phyloP scores from a whole-genome alignment of 2,888 invertebrate species.

The Drosophila neotestacea region DNA sequence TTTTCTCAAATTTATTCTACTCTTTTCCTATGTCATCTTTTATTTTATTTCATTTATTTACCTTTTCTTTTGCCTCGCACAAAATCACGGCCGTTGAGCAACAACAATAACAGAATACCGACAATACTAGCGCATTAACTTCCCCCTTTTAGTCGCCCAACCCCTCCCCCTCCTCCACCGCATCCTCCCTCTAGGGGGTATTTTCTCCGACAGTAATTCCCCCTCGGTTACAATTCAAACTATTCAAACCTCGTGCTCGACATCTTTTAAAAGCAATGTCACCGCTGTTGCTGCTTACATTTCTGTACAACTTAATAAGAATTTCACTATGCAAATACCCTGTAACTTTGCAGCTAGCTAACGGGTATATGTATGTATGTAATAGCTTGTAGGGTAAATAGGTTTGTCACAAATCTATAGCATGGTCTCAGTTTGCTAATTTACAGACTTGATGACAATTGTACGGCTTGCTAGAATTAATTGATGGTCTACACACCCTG shows the following conservation, averaged over 20 bases:
- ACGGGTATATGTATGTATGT: background rate
- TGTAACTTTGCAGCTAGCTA: background rate
- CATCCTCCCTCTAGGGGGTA: background rate
- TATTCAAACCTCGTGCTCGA: conserved; percentile 13
- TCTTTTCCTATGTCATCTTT: background rate
- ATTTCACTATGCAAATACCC: conserved; percentile 24
- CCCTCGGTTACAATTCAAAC: conserved; percentile 9
- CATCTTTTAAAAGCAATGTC: conserved; percentile 27
- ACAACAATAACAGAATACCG: conserved; percentile 23
- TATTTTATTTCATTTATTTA: conserved; percentile 24
- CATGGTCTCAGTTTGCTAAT: too few species aligned
- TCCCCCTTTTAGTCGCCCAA: background rate
- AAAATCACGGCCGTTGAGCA: conserved; percentile 43
- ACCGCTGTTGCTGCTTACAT: conserved; percentile 6
- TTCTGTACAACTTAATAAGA: conserved; percentile 32
- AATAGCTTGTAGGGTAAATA: too few species aligned
- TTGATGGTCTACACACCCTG: too few species aligned
- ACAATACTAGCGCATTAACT: conserved; percentile 25
- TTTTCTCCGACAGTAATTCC: too few species aligned
- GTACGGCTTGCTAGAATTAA: too few species aligned
- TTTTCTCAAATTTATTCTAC: background rate
- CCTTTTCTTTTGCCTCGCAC: conserved; percentile 5
- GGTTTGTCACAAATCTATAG: too few species aligned
- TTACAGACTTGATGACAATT: too few species aligned
- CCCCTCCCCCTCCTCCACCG: too few species aligned